Evolutionary conservation across 2,888 invertebrate species (phyloP).

Genomic region (Apoderus coryli): DNA sequence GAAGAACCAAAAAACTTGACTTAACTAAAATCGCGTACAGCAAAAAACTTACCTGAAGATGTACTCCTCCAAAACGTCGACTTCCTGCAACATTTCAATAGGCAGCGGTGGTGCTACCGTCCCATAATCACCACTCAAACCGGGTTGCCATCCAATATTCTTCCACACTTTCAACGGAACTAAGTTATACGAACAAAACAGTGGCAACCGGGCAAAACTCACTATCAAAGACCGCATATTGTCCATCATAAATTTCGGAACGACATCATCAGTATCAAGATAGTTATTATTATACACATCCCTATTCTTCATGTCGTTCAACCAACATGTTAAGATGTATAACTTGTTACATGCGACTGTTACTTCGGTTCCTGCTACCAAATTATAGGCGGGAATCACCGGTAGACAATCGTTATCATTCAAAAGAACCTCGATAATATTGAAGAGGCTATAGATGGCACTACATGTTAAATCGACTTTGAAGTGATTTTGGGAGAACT

Average conservation of each 20-base stretch:
- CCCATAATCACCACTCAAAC: conserved; percentile 35
- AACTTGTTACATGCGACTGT: conserved; percentile 35
- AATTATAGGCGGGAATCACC: no score
- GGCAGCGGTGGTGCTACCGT: conserved; percentile 43
- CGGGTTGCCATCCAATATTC: conserved; percentile 43
- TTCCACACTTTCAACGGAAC: conserved; percentile 53
- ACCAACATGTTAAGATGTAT: conserved; percentile 35
- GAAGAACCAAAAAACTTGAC: no score
- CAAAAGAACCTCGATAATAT: no score
- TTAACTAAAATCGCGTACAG: no score
- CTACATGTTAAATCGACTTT: no score
- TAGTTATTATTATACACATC: conserved; percentile 14
- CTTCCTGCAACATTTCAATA: conserved; percentile 60
- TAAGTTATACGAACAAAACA: conserved; percentile 48
- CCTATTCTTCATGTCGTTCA: conserved; percentile 29
- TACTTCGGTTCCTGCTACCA: no score
- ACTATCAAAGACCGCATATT: conserved; percentile 35
- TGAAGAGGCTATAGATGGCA: no score
- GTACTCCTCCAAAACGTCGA: conserved; percentile 75
- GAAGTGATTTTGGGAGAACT: no score
- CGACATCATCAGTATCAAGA: no score
- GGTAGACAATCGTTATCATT: no score
- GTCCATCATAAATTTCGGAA: conserved; percentile 33
- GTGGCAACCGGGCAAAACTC: conserved; percentile 42
- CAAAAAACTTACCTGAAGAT: conserved; percentile 55